phyloP scores from a whole-genome alignment of 2,797 vertebrate species.

The Pteronotus mesoamericanus region DNA sequence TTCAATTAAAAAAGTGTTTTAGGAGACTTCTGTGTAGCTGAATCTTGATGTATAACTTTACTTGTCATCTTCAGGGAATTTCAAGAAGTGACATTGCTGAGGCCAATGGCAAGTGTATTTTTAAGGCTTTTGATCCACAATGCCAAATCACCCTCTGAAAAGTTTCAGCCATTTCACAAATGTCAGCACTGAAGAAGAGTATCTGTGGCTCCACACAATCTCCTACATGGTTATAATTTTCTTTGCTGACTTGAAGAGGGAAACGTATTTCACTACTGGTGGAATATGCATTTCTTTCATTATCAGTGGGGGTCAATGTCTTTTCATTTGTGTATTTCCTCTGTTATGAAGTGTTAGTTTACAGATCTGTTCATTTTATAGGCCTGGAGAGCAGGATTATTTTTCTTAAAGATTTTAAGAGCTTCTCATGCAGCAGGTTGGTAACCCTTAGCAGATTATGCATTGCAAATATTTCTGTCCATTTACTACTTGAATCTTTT shows the following conservation, averaged over 20 bases:
- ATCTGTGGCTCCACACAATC: neutral
- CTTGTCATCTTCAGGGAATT: neutral
- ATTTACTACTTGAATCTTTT: constrained; percentile 7
- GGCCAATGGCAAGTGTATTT: neutral
- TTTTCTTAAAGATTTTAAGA: constrained; percentile 1
- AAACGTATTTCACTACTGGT: neutral
- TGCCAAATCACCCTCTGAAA: neutral
- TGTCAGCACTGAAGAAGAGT: neutral
- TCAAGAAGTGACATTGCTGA: neutral
- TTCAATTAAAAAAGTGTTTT: neutral
- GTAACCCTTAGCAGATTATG: neutral
- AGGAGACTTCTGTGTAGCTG: neutral
- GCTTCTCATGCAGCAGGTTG: neutral
- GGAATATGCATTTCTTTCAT: constrained; percentile 8
- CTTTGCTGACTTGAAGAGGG: neutral
- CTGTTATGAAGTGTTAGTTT: neutral
- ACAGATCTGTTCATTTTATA: constrained; percentile 13
- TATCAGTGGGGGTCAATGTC: neutral
- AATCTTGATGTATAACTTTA: neutral
- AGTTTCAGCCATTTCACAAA: neutral
- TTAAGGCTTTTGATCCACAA: neutral
- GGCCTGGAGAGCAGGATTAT: neutral
- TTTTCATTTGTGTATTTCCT: constrained; percentile 20
- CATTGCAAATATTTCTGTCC: neutral
- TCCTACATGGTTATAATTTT: fast-evolving